Evolutionary conservation across 2,797 vertebrate genomes (phyloP), one percentile per base, ranked within the genome.

Genomic region (Cryptoblepharus egeriae): DNA sequence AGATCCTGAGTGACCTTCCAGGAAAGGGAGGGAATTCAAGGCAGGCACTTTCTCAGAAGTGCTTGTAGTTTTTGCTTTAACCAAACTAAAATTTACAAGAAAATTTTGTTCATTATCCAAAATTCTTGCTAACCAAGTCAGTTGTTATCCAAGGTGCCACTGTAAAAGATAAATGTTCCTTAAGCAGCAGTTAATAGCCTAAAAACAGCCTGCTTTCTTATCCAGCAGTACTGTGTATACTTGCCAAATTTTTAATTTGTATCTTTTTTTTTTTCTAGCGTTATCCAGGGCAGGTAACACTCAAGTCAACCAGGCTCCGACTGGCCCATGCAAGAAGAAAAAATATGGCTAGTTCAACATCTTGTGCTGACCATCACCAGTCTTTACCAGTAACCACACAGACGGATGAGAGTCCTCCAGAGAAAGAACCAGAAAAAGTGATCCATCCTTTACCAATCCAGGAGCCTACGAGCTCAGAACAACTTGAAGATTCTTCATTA

Each of bases 261-360:
- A 72, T 79, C 39, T 88, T 89, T 1, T 13, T 91, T 57, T 88
- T 70, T 11, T 45, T 5, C n/a, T 30, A 99, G 98, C 97, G 97
- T 20, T 98, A 98, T 83, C 98, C 98, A 2, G 98, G 98, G 30
- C 98, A 99, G 94, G 97, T 99, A 89, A 97, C 97, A 69, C 96
- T 99, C 85, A 99, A 98, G 94, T 98, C 98, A 88, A 97, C 97
- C 72, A 96, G 98, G 58, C 90, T 98, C 81, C 96, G 96, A 0
- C 91, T 97, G 89, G 93, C 94, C 79, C 96, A 93, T 69, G 77
- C 94, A 45, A 95, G 96, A 91, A 97, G 96, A 94, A 97, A 94
- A 91, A 93, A 87, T 6, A 70, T 86, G 67, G 68, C 87, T 72
- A 94, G 88, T 68, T 95, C 95, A 13, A 69, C 84, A 11, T 69